Evolutionary conservation across 2,888 invertebrate species (phyloP).

Genomic region (Latrodectus hesperus): DNA sequence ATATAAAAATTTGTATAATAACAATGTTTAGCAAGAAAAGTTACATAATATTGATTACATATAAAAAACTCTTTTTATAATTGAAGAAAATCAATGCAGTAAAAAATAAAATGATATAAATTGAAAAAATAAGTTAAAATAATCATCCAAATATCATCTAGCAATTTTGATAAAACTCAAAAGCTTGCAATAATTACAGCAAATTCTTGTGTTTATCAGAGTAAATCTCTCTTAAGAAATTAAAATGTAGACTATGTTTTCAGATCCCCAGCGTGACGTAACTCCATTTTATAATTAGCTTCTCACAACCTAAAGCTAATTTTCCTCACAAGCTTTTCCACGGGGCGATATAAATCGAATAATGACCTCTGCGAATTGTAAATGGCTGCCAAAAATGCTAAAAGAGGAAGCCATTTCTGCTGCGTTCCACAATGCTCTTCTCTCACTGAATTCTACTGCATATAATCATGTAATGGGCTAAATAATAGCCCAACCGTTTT

Average conservation of each 20-base stretch:
- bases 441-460: background rate
- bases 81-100: no score
- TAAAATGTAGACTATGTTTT: conserved; percentile 11
- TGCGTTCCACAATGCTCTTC: background rate
- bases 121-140: no score
- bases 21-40: no score
- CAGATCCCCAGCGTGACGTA: conserved; percentile 24
- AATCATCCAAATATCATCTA: no score
- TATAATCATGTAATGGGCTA: no score
- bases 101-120: no score
- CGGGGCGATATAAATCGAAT: background rate
- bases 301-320: conserved; percentile 40
- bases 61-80: no score
- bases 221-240: conserved; percentile 6
- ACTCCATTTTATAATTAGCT: conserved; percentile 50
- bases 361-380: background rate
- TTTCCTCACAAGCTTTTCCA: conserved; percentile 21
- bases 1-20: no score
- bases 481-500: no score
- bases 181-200: no score
- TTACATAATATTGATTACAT: no score
- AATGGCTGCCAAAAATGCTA: background rate
- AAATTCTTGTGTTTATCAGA: background rate
- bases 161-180: no score
- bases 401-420: background rate